Percentiles rank a stretch among this genome's conserved stretches.
Evolutionary conservation across 2,888 invertebrate genomes (phyloP).

Genomic region (Drosophila formosana): DNA sequence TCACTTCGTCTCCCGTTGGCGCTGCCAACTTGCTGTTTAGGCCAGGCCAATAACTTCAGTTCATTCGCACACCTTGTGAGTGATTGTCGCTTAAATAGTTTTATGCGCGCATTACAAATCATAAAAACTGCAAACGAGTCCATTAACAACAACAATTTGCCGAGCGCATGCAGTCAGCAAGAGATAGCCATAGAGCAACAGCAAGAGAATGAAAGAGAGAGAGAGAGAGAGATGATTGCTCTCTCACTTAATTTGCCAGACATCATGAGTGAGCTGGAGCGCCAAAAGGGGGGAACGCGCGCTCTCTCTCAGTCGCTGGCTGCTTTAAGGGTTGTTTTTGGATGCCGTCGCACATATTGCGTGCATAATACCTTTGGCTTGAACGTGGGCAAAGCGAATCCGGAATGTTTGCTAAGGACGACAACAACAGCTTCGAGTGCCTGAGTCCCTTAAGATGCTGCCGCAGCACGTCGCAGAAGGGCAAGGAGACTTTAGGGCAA

Average conservation of each 20-base stretch:
- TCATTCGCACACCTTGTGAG: conserved; percentile 10
- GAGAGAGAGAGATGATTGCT: no score
- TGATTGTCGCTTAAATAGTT: conserved; percentile 44
- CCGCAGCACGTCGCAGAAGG: conserved; percentile 15
- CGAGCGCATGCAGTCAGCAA: conserved; percentile 7
- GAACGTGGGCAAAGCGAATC: conserved; percentile 48
- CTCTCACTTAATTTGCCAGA: no score
- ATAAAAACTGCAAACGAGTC: conserved; percentile 47
- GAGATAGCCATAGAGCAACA: background rate
- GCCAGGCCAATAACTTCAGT: conserved; percentile 24
- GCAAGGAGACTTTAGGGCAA: conserved; percentile 37
- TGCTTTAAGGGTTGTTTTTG: conserved; percentile 40
- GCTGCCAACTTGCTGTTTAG: conserved; percentile 11
- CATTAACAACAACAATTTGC: conserved; percentile 52
- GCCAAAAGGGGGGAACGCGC: conserved; percentile 10
- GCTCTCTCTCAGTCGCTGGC: conserved; percentile 1
- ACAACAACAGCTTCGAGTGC: conserved; percentile 44
- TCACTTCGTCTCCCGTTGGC: background rate
- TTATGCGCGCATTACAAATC: conserved; percentile 58
- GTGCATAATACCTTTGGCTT: conserved; percentile 4
- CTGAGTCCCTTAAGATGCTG: conserved; percentile 49
- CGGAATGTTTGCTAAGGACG: conserved; percentile 41
- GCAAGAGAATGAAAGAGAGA: background rate
- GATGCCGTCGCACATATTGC: conserved; percentile 42
- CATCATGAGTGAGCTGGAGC: conserved; percentile 5